These are phyloP conservation scores for Eristalinus sepulchralis DNA, from an alignment of 2,888 invertebrate genomes.

Conservation along the genomic window DNA sequence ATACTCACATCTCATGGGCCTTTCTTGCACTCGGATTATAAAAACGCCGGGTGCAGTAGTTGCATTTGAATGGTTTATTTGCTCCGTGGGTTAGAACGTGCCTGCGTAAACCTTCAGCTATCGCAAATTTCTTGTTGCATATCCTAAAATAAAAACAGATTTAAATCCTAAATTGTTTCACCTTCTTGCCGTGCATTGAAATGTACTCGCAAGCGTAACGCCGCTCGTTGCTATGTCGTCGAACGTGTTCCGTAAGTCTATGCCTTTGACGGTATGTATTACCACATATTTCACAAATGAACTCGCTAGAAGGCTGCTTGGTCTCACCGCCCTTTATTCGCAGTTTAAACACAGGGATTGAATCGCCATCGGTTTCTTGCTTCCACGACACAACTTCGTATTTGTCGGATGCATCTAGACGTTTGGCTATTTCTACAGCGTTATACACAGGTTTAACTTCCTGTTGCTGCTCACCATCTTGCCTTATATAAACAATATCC, in stretches of 20 bases:
- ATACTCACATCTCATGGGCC: constrained; percentile 77
- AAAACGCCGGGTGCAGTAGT: constrained; percentile 77
- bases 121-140: constrained; percentile 76
- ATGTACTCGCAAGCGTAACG: constrained; percentile 78
- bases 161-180: background rate
- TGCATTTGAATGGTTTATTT: constrained; percentile 78
- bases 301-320: constrained; percentile 64
- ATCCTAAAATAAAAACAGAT: constrained; percentile 72
- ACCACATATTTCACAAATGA: constrained; percentile 78
- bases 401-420: constrained; percentile 45
- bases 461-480: background rate
- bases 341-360: constrained; percentile 54
- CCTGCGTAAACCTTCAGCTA: constrained; percentile 77
- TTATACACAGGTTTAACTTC: constrained; percentile 8
- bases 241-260: constrained; percentile 78
- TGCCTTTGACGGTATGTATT: constrained; percentile 78
- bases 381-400: constrained; percentile 61
- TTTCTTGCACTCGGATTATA: constrained; percentile 78
- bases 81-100: constrained; percentile 78
- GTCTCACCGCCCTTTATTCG: constrained; percentile 19
- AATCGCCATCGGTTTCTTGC: constrained; percentile 32
- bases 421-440: constrained; percentile 49
- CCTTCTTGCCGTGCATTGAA: background rate
- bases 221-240: constrained; percentile 76
- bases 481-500: background rate